A percentile compares a stretch with the other conserved stretches of the same genome.
Conservation (phyloP, 2,797 vertebrate species). For the Paramormyrops hopkinsi region DNA sequence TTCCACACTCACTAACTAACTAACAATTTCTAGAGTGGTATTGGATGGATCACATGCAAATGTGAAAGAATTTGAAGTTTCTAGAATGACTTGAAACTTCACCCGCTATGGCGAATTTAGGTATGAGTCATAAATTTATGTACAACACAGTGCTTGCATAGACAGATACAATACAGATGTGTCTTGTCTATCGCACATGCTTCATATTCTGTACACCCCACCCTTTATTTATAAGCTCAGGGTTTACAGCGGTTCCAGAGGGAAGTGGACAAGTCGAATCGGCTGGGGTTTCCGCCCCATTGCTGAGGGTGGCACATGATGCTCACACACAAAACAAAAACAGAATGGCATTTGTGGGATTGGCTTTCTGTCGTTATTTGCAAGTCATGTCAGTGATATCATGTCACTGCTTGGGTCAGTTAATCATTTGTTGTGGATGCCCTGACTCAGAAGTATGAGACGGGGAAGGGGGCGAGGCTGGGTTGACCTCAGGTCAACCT, state of each 20-base stretch:
- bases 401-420: not conserved
- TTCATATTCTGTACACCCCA: not conserved
- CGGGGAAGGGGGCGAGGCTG: too few relatives aligned
- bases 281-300: constrained; percentile 53
- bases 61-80: not conserved
- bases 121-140: not conserved
- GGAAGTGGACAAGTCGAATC: constrained; percentile 66
- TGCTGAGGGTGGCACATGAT: not conserved
- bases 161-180: not conserved
- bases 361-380: not conserved
- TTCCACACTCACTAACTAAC: not conserved
- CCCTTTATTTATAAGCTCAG: not conserved
- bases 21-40: not conserved
- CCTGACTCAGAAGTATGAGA: too few relatives aligned
- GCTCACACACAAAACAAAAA: not conserved
- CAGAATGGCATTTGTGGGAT: not conserved
- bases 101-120: too few relatives aligned
- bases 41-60: not conserved
- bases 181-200: not conserved
- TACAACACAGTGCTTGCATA: not conserved
- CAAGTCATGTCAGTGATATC: not conserved
- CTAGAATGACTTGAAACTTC: not conserved
- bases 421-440: not conserved
- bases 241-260: constrained; percentile 26
- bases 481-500: too few relatives aligned